Evolutionary conservation across 2,797 vertebrate genomes (phyloP).

Genomic region (Scyliorhinus canicula): DNA sequence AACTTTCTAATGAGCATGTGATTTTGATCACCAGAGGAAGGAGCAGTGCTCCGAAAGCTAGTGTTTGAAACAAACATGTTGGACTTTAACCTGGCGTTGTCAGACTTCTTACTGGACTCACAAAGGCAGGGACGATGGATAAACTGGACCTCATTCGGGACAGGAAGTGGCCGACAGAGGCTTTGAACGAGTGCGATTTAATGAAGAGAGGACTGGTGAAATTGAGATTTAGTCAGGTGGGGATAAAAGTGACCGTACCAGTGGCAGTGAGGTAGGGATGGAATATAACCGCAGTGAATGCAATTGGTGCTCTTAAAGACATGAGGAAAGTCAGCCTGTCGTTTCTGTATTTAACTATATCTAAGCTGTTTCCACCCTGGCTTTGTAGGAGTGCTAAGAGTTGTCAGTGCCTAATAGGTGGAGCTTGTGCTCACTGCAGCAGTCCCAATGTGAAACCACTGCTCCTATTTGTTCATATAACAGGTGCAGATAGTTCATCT

Average conservation of each 20-base stretch:
- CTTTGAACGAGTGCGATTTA: neutral
- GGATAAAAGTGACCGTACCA: neutral
- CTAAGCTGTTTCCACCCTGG: neutral
- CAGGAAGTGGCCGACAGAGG: neutral
- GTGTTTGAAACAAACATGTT: too few relatives aligned
- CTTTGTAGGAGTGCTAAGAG: neutral
- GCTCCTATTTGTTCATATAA: too few relatives aligned
- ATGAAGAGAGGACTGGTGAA: neutral
- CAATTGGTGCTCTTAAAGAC: neutral
- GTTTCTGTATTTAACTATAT: neutral
- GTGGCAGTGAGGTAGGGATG: neutral
- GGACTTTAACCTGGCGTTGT: too few relatives aligned
- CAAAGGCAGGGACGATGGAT: neutral
- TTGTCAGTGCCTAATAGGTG: neutral
- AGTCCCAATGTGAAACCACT: neutral
- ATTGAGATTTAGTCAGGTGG: neutral
- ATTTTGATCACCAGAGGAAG: too few relatives aligned
- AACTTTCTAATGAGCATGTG: too few relatives aligned
- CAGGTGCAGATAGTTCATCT: too few relatives aligned
- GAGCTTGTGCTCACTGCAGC: too few relatives aligned
- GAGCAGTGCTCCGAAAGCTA: too few relatives aligned
- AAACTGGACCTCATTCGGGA: neutral
- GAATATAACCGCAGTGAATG: neutral
- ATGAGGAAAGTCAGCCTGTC: neutral
- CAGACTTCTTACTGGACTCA: too few relatives aligned